Conservation (phyloP, 2,113 vertebrate species). For the Pseudopodoces humilis region DNA sequence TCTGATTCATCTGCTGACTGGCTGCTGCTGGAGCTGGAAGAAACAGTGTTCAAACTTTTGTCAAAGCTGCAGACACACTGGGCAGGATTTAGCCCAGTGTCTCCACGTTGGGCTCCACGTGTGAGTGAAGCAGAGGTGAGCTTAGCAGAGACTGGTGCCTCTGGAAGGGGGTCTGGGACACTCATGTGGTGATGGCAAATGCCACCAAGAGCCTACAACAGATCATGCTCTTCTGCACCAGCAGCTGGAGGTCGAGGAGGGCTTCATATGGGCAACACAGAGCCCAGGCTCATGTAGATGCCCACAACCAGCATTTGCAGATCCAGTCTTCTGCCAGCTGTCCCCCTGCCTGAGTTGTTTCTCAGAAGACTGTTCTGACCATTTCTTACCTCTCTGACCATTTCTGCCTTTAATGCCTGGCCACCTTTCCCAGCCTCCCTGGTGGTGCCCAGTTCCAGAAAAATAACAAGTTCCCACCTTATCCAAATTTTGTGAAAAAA, state of each 20-base stretch:
- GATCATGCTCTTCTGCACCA: not conserved
- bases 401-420: not conserved
- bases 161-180: not conserved
- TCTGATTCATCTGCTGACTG: not conserved
- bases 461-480: not conserved
- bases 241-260: accelerated
- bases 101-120: accelerated
- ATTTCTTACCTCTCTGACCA: not conserved
- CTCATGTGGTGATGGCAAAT: not conserved
- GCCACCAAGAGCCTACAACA: not conserved
- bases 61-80: not conserved
- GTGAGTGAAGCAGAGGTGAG: not conserved
- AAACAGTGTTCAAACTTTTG: not conserved
- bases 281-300: not conserved
- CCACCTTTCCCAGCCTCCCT: not conserved
- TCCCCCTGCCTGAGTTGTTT: accelerated
- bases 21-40: not conserved
- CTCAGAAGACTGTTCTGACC: not conserved
- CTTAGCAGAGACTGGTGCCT: not conserved
- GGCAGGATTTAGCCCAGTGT: not conserved
- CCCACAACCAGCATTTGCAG: not conserved
- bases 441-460: not conserved
- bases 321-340: not conserved
- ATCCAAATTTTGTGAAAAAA: not conserved
- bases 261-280: not conserved